These are phyloP conservation scores for Caenorhabditis panamensis DNA, from an alignment of 2,888 invertebrate species.

Conservation along the genomic window DNA sequence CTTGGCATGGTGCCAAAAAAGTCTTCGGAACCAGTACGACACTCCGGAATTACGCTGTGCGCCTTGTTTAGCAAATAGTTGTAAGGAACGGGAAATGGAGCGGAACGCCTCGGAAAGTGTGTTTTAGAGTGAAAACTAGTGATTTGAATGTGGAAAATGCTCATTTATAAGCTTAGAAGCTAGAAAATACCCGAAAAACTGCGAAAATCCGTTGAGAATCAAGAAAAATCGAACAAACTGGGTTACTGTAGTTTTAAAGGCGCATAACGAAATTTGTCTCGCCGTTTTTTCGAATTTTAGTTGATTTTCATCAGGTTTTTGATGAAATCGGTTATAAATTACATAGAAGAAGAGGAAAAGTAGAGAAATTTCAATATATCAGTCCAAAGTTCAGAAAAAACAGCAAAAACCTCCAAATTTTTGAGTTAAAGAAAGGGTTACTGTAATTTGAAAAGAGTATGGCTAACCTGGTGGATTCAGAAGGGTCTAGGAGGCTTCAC, in stretches of 20 bases:
- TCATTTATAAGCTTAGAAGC: neutral
- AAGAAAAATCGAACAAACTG: neutral
- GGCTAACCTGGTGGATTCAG: too few relatives aligned
- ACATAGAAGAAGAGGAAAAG: too few relatives aligned
- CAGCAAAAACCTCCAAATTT: too few relatives aligned
- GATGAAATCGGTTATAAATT: too few relatives aligned
- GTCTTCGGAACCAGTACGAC: conserved; percentile 13
- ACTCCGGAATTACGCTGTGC: conserved; percentile 30
- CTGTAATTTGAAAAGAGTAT: too few relatives aligned
- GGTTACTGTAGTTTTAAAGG: conserved; percentile 7
- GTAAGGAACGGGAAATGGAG: conserved; percentile 6
- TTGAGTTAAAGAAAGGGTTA: too few relatives aligned
- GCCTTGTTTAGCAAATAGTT: conserved; percentile 13
- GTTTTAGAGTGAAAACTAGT: neutral
- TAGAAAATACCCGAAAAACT: neutral
- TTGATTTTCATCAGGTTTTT: neutral
- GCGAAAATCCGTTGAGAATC: neutral
- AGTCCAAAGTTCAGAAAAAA: too few relatives aligned
- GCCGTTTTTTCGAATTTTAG: neutral
- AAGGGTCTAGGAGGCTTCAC: too few relatives aligned
- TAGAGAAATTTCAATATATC: too few relatives aligned
- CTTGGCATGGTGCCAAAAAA: conserved; percentile 16
- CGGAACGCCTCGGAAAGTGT: neutral
- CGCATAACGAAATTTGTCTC: neutral
- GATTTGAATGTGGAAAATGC: neutral